A percentile compares a stretch with the other conserved stretches of the same genome.
Conservation (phyloP, 2,113 vertebrate genomes). For the Calyptomena viridis region DNA sequence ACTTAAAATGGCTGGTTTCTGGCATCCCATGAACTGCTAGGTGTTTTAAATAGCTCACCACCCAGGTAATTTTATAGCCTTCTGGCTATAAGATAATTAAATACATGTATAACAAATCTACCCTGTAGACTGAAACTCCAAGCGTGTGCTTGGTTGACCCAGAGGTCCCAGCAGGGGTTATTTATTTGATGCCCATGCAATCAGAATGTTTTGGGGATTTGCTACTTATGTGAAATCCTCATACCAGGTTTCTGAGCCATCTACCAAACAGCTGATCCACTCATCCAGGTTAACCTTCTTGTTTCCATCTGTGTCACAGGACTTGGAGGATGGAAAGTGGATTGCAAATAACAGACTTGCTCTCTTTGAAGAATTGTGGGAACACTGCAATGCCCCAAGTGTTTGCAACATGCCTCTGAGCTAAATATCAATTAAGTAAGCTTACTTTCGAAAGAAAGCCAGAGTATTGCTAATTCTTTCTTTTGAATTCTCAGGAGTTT, state of each 20-base stretch:
- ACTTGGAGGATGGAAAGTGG: slow-evolving; percentile 28
- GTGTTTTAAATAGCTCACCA: background rate
- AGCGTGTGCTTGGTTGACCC: background rate
- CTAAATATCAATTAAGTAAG: background rate
- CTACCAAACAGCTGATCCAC: slow-evolving; percentile 74
- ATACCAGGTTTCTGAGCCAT: slow-evolving; percentile 70
- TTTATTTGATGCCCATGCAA: background rate
- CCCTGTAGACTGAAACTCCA: background rate
- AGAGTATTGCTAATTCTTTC: background rate
- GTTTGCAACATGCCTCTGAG: background rate
- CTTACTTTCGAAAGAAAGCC: background rate
- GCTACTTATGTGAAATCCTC: slow-evolving; percentile 69
- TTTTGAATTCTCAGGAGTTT: background rate
- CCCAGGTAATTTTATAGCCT: background rate
- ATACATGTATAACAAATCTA: background rate
- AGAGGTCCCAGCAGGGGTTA: background rate
- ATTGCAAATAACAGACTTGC: background rate
- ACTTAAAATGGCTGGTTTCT: background rate
- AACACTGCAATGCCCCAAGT: background rate
- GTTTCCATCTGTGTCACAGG: slow-evolving; percentile 75
- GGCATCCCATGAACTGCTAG: background rate
- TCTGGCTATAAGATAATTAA: background rate
- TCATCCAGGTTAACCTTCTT: slow-evolving; percentile 76
- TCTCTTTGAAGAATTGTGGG: background rate
- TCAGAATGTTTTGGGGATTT: slow-evolving; percentile 10